Conservation (phyloP, 2,888 invertebrate genomes). For the Campoplex nolae region DNA sequence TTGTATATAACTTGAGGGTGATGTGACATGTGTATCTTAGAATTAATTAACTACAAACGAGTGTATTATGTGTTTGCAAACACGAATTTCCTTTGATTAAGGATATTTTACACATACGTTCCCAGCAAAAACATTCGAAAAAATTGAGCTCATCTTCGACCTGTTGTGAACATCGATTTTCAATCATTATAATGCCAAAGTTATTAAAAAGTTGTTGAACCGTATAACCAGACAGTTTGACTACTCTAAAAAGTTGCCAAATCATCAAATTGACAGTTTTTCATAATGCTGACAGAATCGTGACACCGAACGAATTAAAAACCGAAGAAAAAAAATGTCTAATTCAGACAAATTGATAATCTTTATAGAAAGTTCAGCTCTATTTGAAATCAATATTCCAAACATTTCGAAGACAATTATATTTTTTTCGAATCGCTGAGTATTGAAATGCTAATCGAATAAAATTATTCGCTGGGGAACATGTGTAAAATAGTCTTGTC, state of each 20-base stretch:
- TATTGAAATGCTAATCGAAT: neutral
- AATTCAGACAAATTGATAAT: neutral
- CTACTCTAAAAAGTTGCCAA: neutral
- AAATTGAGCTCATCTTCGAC: neutral
- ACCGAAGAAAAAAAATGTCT: too few species aligned
- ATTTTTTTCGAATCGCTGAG: neutral
- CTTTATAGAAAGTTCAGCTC: neutral
- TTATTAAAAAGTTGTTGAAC: neutral
- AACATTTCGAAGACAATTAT: neutral
- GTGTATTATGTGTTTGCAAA: slow-evolving; percentile 7
- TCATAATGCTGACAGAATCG: too few species aligned
- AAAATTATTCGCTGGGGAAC: neutral
- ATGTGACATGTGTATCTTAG: slow-evolving; percentile 15
- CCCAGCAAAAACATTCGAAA: neutral
- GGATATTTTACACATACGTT: neutral
- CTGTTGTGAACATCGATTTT: neutral
- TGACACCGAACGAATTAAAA: too few species aligned
- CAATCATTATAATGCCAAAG: neutral
- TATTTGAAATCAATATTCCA: neutral
- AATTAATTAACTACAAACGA: slow-evolving; percentile 4
- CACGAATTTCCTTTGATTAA: neutral
- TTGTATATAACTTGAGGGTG: slow-evolving; percentile 29
- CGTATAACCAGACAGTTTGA: neutral
- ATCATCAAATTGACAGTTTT: neutral
- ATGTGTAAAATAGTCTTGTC: neutral